Percentiles rank a stretch among this genome's conserved stretches.
Evolutionary conservation across 2,797 vertebrate genomes (phyloP).

Genomic region (Sebastes flavidus): DNA sequence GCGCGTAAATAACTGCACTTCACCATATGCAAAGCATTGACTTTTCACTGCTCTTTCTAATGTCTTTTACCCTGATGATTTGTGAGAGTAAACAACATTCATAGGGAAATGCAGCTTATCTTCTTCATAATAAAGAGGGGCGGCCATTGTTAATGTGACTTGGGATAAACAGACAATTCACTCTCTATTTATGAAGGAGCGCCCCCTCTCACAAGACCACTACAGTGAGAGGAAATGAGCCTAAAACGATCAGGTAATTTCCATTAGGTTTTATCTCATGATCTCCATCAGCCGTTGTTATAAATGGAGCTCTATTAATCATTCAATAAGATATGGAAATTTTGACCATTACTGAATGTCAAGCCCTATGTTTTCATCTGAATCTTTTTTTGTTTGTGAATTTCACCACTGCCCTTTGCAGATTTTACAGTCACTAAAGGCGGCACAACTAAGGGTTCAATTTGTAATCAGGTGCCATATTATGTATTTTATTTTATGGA

Average conservation of each 20-base stretch:
- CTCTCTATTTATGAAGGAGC: constrained; percentile 49
- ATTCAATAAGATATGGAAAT: constrained; percentile 78
- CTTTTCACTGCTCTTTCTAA: constrained; percentile 50
- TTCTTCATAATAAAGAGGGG: constrained; percentile 47
- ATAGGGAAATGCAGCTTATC: constrained; percentile 77
- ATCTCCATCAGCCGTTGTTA: constrained; percentile 46
- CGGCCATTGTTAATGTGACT: constrained; percentile 64
- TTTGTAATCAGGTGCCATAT: neutral
- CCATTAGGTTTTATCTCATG: constrained; percentile 54
- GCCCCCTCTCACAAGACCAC: constrained; percentile 36
- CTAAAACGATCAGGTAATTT: constrained; percentile 56
- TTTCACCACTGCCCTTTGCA: constrained; percentile 22
- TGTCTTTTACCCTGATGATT: constrained; percentile 51
- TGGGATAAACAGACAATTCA: constrained; percentile 50
- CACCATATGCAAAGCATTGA: constrained; percentile 51
- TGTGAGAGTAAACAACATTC: constrained; percentile 74
- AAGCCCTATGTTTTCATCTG: constrained; percentile 53
- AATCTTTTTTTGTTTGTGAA: constrained; percentile 31
- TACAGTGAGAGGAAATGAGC: constrained; percentile 50
- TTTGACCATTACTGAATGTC: constrained; percentile 81
- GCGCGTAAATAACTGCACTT: constrained; percentile 46
- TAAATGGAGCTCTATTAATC: constrained; percentile 44
- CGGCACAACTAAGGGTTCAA: neutral
- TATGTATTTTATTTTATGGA: neutral
- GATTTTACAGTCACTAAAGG: constrained; percentile 25